These are phyloP conservation scores for Zootoca vivipara DNA, from an alignment of 2,113 vertebrate species.

Conservation along the genomic window DNA sequence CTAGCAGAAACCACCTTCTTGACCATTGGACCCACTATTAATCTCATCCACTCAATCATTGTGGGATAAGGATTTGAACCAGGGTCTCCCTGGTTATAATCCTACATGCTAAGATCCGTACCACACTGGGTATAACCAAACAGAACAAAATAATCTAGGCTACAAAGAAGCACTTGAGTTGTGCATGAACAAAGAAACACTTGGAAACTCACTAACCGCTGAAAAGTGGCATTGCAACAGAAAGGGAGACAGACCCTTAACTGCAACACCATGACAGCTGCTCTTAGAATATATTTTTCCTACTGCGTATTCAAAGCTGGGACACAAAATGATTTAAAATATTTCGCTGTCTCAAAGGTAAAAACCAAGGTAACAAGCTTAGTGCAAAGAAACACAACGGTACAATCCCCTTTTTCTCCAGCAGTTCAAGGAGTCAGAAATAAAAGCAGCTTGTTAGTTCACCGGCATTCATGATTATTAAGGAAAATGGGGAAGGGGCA, in stretches of 20 bases:
- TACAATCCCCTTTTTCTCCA: constrained; percentile 28
- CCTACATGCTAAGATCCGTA: neutral
- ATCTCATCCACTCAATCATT: neutral
- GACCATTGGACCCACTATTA: neutral
- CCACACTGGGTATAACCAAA: neutral
- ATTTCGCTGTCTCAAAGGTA: constrained; percentile 43
- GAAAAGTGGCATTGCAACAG: neutral
- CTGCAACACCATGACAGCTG: constrained; percentile 12
- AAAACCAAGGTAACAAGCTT: constrained; percentile 27
- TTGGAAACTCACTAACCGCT: constrained; percentile 20
- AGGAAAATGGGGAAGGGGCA: neutral
- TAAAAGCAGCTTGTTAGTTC: constrained; percentile 43
- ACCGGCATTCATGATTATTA: constrained; percentile 41
- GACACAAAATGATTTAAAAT: neutral
- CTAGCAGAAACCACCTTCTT: neutral
- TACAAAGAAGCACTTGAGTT: constrained; percentile 49
- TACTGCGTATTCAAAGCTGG: constrained; percentile 15
- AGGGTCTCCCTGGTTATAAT: neutral
- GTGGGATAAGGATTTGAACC: neutral
- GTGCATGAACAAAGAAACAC: constrained; percentile 13
- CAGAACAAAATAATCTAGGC: neutral
- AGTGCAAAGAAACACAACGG: constrained; percentile 19
- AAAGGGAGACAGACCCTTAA: constrained; percentile 3
- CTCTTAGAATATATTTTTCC: constrained; percentile 43
- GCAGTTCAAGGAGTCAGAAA: constrained; percentile 38